Evolutionary conservation across 2,113 vertebrate genomes (phyloP).

Genomic region (Lepisosteus osseus): DNA sequence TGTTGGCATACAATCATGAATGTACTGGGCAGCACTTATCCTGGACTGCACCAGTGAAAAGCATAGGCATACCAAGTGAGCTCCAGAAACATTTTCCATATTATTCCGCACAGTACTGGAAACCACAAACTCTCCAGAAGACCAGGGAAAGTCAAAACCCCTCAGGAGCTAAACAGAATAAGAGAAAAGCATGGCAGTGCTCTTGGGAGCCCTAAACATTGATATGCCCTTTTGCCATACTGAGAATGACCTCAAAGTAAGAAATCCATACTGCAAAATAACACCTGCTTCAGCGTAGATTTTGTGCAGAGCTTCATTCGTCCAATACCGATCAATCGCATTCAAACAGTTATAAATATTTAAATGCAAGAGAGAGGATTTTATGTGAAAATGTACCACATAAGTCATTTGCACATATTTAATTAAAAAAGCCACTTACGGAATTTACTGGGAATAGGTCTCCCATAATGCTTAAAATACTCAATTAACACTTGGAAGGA

Average conservation of each 20-base stretch:
- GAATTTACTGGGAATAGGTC: slow-evolving; percentile 35
- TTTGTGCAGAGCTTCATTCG: slow-evolving; percentile 43
- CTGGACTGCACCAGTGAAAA: too few species aligned
- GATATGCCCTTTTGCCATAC: slow-evolving; percentile 66
- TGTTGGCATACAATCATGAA: too few species aligned
- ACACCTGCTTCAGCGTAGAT: slow-evolving; percentile 46
- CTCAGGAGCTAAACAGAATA: slow-evolving; percentile 55
- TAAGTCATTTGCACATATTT: slow-evolving; percentile 31
- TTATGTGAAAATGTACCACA: slow-evolving; percentile 19
- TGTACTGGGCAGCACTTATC: too few species aligned
- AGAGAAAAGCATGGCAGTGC: slow-evolving; percentile 40
- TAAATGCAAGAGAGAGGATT: slow-evolving; percentile 21
- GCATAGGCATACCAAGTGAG: too few species aligned
- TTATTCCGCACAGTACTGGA: slow-evolving; percentile 43
- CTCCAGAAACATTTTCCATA: too few species aligned
- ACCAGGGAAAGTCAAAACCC: slow-evolving; percentile 39
- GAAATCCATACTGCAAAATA: slow-evolving; percentile 34
- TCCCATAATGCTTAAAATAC: slow-evolving; percentile 30
- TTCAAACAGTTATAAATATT: slow-evolving; percentile 35
- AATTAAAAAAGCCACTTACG: slow-evolving; percentile 39
- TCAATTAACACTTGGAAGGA: slow-evolving; percentile 30
- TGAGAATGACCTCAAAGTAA: slow-evolving; percentile 61
- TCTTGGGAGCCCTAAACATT: slow-evolving; percentile 62
- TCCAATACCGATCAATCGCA: slow-evolving; percentile 19
- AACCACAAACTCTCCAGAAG: slow-evolving; percentile 60